Evolutionary conservation across 2,113 vertebrate species (phyloP), one percentile per base, ranked within the genome.

Genomic region (Cottus gobio): DNA sequence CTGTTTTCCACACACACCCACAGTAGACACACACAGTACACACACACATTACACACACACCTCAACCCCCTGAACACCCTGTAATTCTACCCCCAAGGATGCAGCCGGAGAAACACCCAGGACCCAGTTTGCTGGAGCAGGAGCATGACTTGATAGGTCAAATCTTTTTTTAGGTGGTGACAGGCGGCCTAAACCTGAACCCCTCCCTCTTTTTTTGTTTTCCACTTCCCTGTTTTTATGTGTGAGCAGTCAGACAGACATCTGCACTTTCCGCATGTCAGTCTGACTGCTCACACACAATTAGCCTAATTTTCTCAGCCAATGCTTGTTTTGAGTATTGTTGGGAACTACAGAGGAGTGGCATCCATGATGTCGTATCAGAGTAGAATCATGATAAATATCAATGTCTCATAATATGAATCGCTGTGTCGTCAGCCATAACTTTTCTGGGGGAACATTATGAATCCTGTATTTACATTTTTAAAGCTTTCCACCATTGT

Each of bases 31-130:
- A 39, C 61, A 39, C 66, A 58, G 44, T 31, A 5, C 31, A 31
- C 2, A 2, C 31, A 60, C 69, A 48, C 83, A 70, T 37, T 71
- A 69, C 68, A 58, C 60, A 60, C 60, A 67, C 64, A n/a, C 30
- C 7, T 36, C 77, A 84, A 84, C 54, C 75, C 54, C 61, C 61
- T 44, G 37, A 64, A 65, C 30, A 73, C 20, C 62, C 65, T 86
- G 87, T 89, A 88, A 89, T 80, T 78, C 79, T 73, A 85, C 44
- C 71, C 54, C 73, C 74, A 68, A 70, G 9, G 22, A 77, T 64
- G 63, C 30, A 70, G 72, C 37, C 20, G 18, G 18, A 31, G 75
- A 83, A 71, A 76, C 69, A 10, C 78, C 56, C 69, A 52, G 34
- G 7, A 31, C 18, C 37, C 30, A 22, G 6, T 65, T 18, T 46